A percentile compares a stretch with the other conserved stretches of the same genome.
Conservation (phyloP, 2,113 vertebrate species). For the Origma solitaria region DNA sequence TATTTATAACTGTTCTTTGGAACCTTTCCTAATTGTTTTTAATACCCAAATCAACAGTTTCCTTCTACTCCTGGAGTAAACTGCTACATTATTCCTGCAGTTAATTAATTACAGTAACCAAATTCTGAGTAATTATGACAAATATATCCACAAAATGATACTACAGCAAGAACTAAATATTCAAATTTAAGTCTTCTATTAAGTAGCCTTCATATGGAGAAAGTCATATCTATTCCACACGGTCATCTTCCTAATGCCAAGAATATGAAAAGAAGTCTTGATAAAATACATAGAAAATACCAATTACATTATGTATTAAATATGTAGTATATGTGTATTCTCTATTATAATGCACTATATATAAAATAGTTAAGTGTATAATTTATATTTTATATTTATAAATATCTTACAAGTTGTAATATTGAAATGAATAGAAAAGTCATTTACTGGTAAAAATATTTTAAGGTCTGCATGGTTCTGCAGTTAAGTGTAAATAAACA, state of each 20-base stretch:
- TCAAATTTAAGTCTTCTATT: not conserved
- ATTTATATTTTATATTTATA: not conserved
- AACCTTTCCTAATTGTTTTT: not conserved
- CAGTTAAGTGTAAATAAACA: not conserved
- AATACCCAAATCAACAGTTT: not conserved
- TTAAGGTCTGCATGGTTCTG: not conserved
- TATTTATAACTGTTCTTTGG: not conserved
- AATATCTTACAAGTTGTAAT: not conserved
- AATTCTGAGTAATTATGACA: not conserved
- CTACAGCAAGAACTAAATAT: not conserved
- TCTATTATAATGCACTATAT: not conserved
- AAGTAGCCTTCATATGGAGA: not conserved
- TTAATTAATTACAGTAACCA: not conserved
- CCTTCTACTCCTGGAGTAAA: not conserved
- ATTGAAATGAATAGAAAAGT: not conserved
- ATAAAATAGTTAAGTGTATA: not conserved
- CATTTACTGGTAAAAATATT: not conserved
- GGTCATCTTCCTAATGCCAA: not conserved
- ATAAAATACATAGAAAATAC: not conserved
- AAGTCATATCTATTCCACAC: not conserved
- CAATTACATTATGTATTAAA: not conserved
- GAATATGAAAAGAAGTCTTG: not conserved
- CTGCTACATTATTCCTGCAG: not conserved
- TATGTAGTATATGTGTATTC: not conserved
- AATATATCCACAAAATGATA: not conserved